Percentiles rank a stretch among this genome's conserved stretches.
phyloP scores from a whole-genome alignment of 2,888 invertebrate species.

The Fabriciana adippe region DNA sequence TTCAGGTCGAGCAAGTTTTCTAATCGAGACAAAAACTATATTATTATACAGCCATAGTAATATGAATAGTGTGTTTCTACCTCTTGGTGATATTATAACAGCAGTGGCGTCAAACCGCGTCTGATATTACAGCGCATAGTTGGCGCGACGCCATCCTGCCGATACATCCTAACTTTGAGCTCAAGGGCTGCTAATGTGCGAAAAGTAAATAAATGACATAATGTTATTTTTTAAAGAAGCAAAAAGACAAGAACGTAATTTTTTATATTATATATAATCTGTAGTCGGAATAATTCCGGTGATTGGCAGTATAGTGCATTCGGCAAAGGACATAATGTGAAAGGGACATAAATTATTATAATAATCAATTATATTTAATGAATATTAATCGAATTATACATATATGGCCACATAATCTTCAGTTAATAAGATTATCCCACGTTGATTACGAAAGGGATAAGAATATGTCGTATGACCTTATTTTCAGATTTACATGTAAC shows the following conservation, averaged over 20 bases:
- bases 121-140: conserved; percentile 73
- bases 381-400: neutral
- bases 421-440: conserved; percentile 18
- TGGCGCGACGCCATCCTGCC: conserved; percentile 67
- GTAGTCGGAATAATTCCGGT: no score
- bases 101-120: conserved; percentile 58
- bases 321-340: no score
- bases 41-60: conserved; percentile 40
- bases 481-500: conserved; percentile 11
- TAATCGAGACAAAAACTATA: neutral
- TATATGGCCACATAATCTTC: neutral
- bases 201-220: neutral
- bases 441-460: conserved; percentile 17
- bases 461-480: conserved; percentile 17
- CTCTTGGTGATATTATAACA: conserved; percentile 19
- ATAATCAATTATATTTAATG: neutral
- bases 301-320: no score
- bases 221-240: no score
- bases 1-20: neutral
- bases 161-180: conserved; percentile 51
- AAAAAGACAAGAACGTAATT: no score
- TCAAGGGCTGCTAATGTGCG: conserved; percentile 23
- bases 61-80: conserved; percentile 43
- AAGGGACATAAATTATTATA: no score
- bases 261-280: no score